Evolutionary conservation across 1,140 invertebrate species (phyloP), one percentile per base, ranked within the genome.

Genomic region (Sinella curviseta): DNA sequence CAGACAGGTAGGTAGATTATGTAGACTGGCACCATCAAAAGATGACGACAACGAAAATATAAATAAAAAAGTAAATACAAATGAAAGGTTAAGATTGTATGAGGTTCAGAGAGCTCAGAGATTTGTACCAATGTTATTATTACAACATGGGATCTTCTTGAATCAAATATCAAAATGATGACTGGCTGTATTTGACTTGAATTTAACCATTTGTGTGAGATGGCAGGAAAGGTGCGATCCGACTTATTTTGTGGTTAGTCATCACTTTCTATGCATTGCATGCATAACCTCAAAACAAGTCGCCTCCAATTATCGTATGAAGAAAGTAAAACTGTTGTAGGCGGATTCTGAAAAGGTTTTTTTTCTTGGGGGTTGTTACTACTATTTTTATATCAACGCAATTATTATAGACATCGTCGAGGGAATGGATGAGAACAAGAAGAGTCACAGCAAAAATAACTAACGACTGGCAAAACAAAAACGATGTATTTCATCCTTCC

Each of bases 151-250:
- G 39, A 4, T 8, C 39, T 48, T 8, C 17, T 48, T 48, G 39
- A 48, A 4, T 48, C 17, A 48, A 48, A 48, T 48, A 8, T 48
- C 17, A 17, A 48, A 4, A 8, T 8, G 39, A 17, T 48, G 39
- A 17, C n/a, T 48, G 39, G 39, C 17, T 4, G 39, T 48, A 48
- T 20, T 48, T 48, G 8, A 48, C 8, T 48, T 12, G 20, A 12
- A 12, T 48, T 48, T 48, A 48, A 48, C 20, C 39, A 12, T 12
- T 48, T 48, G 20, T 48, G 24, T 4, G 30, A 70, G n/a, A 60
- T 17, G 55, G n/a, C 12, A 70, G 31, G 65, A 70, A n/a, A 70
- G 65, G 65, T 70, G 65, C 24, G 24, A 70, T 70, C 65, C 31
- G 65, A 70, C 4, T 70, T n/a, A n/a, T n/a, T n/a, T n/a, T 70